Evolutionary conservation across 1,140 invertebrate species (phyloP).

Genomic region (Sipha flava): DNA sequence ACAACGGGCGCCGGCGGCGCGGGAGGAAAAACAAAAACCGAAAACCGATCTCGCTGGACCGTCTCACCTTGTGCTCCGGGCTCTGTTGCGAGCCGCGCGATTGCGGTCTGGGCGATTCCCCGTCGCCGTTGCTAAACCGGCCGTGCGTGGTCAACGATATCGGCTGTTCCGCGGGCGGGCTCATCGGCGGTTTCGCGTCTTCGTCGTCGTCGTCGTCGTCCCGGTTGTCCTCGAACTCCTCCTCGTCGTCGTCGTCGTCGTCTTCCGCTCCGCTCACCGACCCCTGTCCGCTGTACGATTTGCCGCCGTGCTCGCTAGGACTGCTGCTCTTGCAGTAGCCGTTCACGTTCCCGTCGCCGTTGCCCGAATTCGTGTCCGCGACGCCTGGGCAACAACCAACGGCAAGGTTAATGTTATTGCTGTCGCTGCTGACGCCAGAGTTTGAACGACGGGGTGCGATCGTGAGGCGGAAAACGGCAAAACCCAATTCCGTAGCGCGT

Average conservation of each 20-base stretch:
- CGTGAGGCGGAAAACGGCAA: too few species aligned
- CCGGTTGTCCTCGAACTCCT: conserved; percentile 41
- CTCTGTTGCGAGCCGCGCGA: neutral
- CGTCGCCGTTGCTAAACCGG: conserved; percentile 20
- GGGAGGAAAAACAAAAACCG: too few species aligned
- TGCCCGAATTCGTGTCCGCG: neutral
- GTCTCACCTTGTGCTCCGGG: conserved; percentile 4
- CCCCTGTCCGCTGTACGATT: conserved; percentile 2
- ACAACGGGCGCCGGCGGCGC: too few species aligned
- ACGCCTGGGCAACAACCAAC: neutral
- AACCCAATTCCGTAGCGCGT: too few species aligned
- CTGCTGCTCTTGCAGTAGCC: conserved; percentile 23
- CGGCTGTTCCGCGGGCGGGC: conserved; percentile 40
- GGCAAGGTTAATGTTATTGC: too few species aligned
- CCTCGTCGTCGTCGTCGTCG: conserved; percentile 51
- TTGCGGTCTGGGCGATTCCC: neutral
- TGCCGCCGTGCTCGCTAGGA: conserved; percentile 29
- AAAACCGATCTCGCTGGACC: too few species aligned
- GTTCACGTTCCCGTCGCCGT: conserved; percentile 15
- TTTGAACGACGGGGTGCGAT: too few species aligned
- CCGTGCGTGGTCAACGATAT: conserved; percentile 30
- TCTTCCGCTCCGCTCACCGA: conserved; percentile 47
- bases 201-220: conserved; percentile 43
- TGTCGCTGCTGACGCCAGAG: too few species aligned
- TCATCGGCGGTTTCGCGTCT: conserved; percentile 42